Evolutionary conservation across 1,140 invertebrate species (phyloP), one percentile per base, ranked within the genome.

Genomic region (Cherax quadricarinatus): DNA sequence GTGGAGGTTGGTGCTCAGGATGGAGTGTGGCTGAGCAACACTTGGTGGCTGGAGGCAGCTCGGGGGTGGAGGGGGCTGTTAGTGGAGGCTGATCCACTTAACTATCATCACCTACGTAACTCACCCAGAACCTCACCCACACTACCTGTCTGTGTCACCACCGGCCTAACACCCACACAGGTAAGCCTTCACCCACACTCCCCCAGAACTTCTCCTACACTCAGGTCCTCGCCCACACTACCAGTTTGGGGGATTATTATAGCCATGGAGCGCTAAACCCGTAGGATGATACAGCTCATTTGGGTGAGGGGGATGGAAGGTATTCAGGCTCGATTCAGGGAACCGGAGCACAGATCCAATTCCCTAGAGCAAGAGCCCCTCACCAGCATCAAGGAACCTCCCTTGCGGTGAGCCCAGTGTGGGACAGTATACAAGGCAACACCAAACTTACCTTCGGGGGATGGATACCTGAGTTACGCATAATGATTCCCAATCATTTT

Each of bases 11-110:
- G 86, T 21, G 86, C 86, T 4, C 75, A 88, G 53, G 86, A 88
- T 30, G 86, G 86, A 6, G 30, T 80, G n/a, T 88, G 86, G 86
- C 78, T 88, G 24, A 88, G 86, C n/a, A 88, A 88, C 86, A 88
- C 51, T 5, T 88, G 86, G 86, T 88, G 86, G 86, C 78, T 88
- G 86, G 86, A 88, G 86, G 73, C 86, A 1, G 78, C 9, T n/a
- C 48, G 48, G 30, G 86, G 86, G 49, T 88, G 86, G 86, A 48
- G 78, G 14, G 86, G 86, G 21, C 21, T 88, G 53, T 57, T 88
- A n/a, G 57, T 88, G 51, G 86, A 88, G 78, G 78, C 78, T n/a
- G 86, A 88, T 57, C 86, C 78, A 16, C 73, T 62, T 7, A 88
- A 88, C 78, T 88, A 88, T 57, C n/a, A 49, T 53, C 51, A 81